phyloP scores from a whole-genome alignment of 2,113 vertebrate species.

The Elephas maximus region DNA sequence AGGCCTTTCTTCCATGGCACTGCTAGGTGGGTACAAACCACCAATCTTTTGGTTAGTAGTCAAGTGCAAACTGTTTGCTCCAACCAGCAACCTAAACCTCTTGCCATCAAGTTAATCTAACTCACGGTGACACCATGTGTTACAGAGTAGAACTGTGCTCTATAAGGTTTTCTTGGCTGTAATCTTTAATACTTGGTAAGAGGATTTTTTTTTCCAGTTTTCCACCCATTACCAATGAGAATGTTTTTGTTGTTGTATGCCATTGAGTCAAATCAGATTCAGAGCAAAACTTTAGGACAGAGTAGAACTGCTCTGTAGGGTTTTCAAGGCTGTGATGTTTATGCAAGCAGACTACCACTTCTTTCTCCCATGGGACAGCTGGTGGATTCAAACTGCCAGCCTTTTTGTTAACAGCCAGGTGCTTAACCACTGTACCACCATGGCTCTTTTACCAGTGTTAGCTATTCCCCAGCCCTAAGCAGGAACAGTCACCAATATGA shows the following conservation, averaged over 20 bases:
- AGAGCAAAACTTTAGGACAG: neutral
- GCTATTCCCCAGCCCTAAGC: no score
- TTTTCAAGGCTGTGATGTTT: neutral
- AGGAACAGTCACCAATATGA: neutral
- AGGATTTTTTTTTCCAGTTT: neutral
- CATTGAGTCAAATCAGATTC: neutral
- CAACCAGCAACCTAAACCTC: neutral
- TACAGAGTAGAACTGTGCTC: neutral
- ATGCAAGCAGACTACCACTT: neutral
- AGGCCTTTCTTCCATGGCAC: neutral
- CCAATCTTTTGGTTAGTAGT: no score
- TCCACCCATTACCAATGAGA: neutral
- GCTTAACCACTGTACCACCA: neutral
- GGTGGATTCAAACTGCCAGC: neutral
- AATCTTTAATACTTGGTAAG: neutral
- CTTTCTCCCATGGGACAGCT: neutral
- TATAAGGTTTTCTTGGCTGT: neutral
- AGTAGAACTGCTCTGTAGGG: neutral
- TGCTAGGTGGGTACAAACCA: neutral
- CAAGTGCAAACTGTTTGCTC: neutral
- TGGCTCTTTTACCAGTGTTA: neutral
- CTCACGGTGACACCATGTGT: no score
- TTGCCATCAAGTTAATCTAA: neutral
- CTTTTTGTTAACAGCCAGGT: neutral
- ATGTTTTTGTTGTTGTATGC: neutral